phyloP scores from a whole-genome alignment of 2,888 invertebrate genomes.

The Caenorhabditis doughertyi region DNA sequence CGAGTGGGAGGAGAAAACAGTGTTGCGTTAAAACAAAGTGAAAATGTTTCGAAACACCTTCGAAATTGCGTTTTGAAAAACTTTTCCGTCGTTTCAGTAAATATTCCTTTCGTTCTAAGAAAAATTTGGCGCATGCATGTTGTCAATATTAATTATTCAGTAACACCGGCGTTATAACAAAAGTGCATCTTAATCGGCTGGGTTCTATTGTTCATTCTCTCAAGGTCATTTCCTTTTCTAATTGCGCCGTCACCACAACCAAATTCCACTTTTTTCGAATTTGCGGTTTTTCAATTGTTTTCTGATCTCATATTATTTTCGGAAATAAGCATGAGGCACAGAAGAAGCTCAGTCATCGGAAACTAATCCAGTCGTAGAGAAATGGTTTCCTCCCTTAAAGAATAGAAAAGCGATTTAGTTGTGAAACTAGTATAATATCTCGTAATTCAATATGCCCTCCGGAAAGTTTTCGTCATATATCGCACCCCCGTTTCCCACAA shows the following conservation, averaged over 20 bases:
- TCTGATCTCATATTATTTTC: too few species aligned
- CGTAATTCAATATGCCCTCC: slow-evolving; percentile 17
- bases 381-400: too few species aligned
- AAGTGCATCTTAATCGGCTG: slow-evolving; percentile 5
- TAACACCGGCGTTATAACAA: too few species aligned
- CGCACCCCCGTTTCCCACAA: slow-evolving; percentile 16
- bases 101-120: background rate
- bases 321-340: too few species aligned
- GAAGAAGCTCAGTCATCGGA: background rate
- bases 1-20: slow-evolving; percentile 23
- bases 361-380: background rate
- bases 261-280: slow-evolving; percentile 1
- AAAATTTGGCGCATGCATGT: too few species aligned
- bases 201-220: slow-evolving; percentile 15
- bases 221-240: slow-evolving; percentile 32
- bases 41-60: slow-evolving; percentile 22
- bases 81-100: too few species aligned
- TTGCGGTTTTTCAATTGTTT: background rate
- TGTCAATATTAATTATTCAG: too few species aligned
- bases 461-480: background rate
- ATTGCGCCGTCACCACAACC: slow-evolving; percentile 21
- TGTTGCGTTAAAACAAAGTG: background rate
- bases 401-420: too few species aligned
- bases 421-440: slow-evolving; percentile 5
- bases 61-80: slow-evolving; percentile 35